phyloP scores from a whole-genome alignment of 2,888 invertebrate species.

The Rhogogaster chlorosoma region DNA sequence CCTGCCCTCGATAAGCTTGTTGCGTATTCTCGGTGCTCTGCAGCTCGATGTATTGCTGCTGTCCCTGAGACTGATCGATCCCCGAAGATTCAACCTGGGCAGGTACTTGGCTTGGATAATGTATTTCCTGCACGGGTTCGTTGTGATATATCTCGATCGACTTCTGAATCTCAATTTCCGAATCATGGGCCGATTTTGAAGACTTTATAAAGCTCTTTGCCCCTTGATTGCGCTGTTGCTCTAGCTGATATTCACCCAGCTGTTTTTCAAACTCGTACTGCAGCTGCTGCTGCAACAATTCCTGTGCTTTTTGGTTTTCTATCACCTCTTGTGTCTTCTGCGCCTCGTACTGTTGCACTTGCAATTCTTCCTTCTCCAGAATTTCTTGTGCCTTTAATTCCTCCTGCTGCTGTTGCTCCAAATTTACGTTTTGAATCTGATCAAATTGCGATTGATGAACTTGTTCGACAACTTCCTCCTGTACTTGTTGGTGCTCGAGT shows the following conservation, averaged over 20 bases:
- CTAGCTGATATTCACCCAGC: background rate
- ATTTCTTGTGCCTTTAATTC: background rate
- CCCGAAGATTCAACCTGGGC: slow-evolving; percentile 59
- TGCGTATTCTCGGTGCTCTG: slow-evolving; percentile 34
- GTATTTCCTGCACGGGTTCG: slow-evolving; percentile 73
- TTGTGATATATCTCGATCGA: slow-evolving; percentile 73
- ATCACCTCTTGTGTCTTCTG: slow-evolving; percentile 63
- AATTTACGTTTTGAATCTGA: background rate
- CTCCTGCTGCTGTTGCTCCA: slow-evolving; percentile 9
- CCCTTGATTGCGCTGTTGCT: slow-evolving; percentile 37
- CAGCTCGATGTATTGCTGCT: slow-evolving; percentile 44
- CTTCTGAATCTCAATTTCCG: slow-evolving; percentile 72
- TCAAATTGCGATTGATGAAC: background rate
- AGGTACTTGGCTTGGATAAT: slow-evolving; percentile 67
- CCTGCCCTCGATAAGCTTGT: slow-evolving; percentile 11
- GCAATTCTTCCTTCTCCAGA: background rate
- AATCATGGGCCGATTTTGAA: slow-evolving; percentile 7
- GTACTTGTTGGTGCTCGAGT: background rate
- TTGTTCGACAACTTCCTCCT: background rate
- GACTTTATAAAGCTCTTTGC: background rate
- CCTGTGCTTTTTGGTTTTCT: slow-evolving; percentile 8
- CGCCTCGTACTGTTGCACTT: slow-evolving; percentile 67
- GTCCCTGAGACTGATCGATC: slow-evolving; percentile 58
- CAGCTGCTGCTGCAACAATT: background rate
- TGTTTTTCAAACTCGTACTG: slow-evolving; percentile 25